These are phyloP conservation scores for Limnephilus lunatus DNA, from an alignment of 2,888 invertebrate genomes.

Conservation along the genomic window DNA sequence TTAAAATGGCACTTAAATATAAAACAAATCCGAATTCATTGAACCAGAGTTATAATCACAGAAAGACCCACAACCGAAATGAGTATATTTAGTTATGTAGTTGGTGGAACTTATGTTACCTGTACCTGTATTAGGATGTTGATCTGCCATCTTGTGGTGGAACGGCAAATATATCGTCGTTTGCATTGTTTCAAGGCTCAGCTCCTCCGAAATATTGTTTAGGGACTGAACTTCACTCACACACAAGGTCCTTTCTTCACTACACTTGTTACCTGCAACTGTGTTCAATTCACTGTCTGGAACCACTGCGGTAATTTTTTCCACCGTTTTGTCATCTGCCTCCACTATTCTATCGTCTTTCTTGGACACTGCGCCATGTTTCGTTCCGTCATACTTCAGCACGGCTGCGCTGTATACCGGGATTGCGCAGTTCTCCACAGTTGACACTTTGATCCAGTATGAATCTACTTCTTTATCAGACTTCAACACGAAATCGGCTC, in stretches of 20 bases:
- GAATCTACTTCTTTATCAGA: slow-evolving; percentile 78
- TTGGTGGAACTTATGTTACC: background rate
- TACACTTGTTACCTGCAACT: slow-evolving; percentile 74
- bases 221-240: slow-evolving; percentile 78
- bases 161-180: slow-evolving; percentile 83
- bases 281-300: slow-evolving; percentile 71
- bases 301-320: slow-evolving; percentile 62
- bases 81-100: background rate
- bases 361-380: background rate
- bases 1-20: too few relatives aligned
- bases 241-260: slow-evolving; percentile 76
- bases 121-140: slow-evolving; percentile 63
- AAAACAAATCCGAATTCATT: too few relatives aligned
- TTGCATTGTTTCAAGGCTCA: slow-evolving; percentile 74
- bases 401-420: slow-evolving; percentile 77
- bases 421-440: slow-evolving; percentile 75
- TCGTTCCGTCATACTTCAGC: slow-evolving; percentile 72
- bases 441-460: slow-evolving; percentile 80
- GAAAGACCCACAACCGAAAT: too few relatives aligned
- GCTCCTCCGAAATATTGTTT: slow-evolving; percentile 75
- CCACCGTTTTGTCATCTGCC: slow-evolving; percentile 55
- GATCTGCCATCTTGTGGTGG: slow-evolving; percentile 76
- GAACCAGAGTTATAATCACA: too few relatives aligned
- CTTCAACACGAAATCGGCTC: slow-evolving; percentile 85
- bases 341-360: slow-evolving; percentile 54